Conservation (phyloP, 53 echinoderm and acorn worm species). For the Hippasteria phrygiana region DNA sequence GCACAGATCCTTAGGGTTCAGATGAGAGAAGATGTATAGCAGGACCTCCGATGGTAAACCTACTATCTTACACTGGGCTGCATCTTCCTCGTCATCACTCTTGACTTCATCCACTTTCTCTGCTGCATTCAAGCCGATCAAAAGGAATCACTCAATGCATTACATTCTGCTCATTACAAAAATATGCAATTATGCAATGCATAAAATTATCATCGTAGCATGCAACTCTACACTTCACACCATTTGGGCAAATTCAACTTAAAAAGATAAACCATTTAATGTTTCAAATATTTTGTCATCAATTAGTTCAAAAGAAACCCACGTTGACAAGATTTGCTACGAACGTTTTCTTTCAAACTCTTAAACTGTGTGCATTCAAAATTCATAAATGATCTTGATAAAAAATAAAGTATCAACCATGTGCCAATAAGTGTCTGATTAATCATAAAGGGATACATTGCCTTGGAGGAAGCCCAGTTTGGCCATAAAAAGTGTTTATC, state of each 20-base stretch:
- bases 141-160: background rate
- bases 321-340: too few relatives aligned
- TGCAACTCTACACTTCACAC: background rate
- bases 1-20: slow-evolving; percentile 87
- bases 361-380: too few relatives aligned
- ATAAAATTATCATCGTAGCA: background rate
- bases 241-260: background rate
- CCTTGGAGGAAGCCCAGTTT: too few relatives aligned
- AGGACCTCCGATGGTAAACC: slow-evolving; percentile 83
- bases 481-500: too few relatives aligned
- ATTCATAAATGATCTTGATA: too few relatives aligned
- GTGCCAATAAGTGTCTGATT: too few relatives aligned
- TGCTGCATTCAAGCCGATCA: background rate
- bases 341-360: too few relatives aligned
- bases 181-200: background rate
- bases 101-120: slow-evolving; percentile 64
- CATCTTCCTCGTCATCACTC: slow-evolving; percentile 63
- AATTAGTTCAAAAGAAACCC: too few relatives aligned
- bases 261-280: too few relatives aligned
- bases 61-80: slow-evolving; percentile 59
- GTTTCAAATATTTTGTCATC: too few relatives aligned
- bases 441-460: too few relatives aligned
- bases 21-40: slow-evolving; percentile 84
- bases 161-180: background rate
- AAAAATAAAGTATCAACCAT: too few relatives aligned